Evolutionary conservation across 2,888 invertebrate species (phyloP), one percentile per base, ranked within the genome.

Genomic region (Yponomeuta malinellus): DNA sequence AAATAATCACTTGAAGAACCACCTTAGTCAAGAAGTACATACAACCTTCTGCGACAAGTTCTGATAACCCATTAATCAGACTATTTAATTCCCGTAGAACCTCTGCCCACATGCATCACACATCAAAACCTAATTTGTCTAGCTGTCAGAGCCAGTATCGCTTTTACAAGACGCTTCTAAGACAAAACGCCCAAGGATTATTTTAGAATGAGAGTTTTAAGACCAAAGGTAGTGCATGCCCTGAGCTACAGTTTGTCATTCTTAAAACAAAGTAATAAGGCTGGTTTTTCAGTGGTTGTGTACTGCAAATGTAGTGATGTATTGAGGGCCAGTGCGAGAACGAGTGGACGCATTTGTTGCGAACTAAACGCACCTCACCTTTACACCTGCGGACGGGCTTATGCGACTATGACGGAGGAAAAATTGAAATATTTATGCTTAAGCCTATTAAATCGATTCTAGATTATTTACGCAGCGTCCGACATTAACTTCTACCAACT

Each of bases 271-370:
- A 31, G 65, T 29, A 31, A 65, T 65, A 33, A 59, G 31, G 29
- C 65, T 65, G 65, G 12, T 12, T 29, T 31, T 31, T 9, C 43
- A 29, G 65, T 33, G 65, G 65, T 9, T 43, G 29, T 71, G 65
- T 77, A 73, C 77, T 81, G 79, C 75, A 72, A 74, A 72, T 72
- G 72, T 74, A 75, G 73, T 78, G 77, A 84, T 83, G 77, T 78
- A 84, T 84, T 76, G 81, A 76, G 77, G 78, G 78, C 77, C 77
- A 77, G 76, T 74, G 75, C 77, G 76, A 74, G 70, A 76, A 76
- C 80, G 80, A 81, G 78, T 79, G 79, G 76, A 74, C 75, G 81
- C 84, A 86, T 87, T 85, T 84, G 83, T 86, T 74, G 72, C 72
- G 67, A 72, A 73, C 74, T 74, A 76, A 78, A 75, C 76, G 72